A percentile compares a stretch with the other conserved stretches of the same genome.
Conservation (phyloP, 1,140 invertebrate species). For the Drosophila pseudoananassae region DNA sequence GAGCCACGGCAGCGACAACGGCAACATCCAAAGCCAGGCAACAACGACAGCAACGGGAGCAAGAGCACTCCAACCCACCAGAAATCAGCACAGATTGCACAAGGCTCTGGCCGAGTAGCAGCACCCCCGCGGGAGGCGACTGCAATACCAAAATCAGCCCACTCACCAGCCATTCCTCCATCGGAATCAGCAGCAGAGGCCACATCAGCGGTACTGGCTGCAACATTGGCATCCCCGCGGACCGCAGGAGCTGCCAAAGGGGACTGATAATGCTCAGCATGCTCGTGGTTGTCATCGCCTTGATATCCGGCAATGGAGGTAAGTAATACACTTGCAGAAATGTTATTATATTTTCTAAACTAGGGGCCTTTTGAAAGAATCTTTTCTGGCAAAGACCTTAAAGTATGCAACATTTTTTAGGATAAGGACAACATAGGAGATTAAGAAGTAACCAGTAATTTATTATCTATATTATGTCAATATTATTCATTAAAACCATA, state of each 20-base stretch:
- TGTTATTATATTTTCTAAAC: neutral
- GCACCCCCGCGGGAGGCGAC: slow-evolving; percentile 3
- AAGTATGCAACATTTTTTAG: too few species aligned
- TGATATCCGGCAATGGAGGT: slow-evolving; percentile 79
- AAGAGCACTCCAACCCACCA: slow-evolving; percentile 31
- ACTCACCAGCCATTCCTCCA: slow-evolving; percentile 11
- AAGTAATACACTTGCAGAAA: slow-evolving; percentile 29
- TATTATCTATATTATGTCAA: too few species aligned
- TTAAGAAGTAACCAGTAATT: too few species aligned
- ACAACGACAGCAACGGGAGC: slow-evolving; percentile 35
- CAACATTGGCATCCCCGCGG: slow-evolving; percentile 6
- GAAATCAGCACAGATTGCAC: slow-evolving; percentile 45
- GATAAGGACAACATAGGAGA: too few species aligned
- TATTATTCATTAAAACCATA: neutral
- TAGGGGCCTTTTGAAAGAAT: too few species aligned
- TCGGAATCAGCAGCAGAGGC: slow-evolving; percentile 4
- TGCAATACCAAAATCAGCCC: slow-evolving; percentile 13
- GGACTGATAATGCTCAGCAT: slow-evolving; percentile 75
- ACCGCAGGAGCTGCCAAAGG: slow-evolving; percentile 42
- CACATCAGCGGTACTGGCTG: slow-evolving; percentile 12
- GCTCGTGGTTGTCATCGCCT: slow-evolving; percentile 66
- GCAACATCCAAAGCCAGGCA: slow-evolving; percentile 31
- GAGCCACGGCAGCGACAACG: slow-evolving; percentile 41
- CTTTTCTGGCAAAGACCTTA: too few species aligned
- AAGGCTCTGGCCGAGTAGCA: slow-evolving; percentile 48